These are phyloP conservation scores for Drosophila aldrichi DNA, from an alignment of 2,888 invertebrate species.

Conservation along the genomic window DNA sequence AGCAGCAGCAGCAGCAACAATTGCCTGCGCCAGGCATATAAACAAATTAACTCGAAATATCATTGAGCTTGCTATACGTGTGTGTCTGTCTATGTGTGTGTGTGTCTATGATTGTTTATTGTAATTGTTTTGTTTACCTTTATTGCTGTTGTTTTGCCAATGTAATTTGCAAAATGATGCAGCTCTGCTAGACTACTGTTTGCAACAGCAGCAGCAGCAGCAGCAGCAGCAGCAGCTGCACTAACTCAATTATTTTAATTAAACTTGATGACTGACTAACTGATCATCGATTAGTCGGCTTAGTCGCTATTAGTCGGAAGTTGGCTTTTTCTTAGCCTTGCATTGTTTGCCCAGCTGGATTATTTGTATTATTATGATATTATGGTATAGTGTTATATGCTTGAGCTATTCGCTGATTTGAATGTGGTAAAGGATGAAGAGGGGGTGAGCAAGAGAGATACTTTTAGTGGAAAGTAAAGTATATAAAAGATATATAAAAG, in stretches of 20 bases:
- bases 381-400: neutral
- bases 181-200: slow-evolving; percentile 16
- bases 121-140: slow-evolving; percentile 69
- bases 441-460: neutral
- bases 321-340: slow-evolving; percentile 2
- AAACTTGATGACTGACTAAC: slow-evolving; percentile 50
- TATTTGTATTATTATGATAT: neutral
- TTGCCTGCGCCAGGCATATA: slow-evolving; percentile 54
- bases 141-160: slow-evolving; percentile 41
- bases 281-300: slow-evolving; percentile 46
- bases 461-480: neutral
- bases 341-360: neutral
- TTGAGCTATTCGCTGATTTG: neutral
- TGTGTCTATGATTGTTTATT: slow-evolving; percentile 53
- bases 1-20: slow-evolving; percentile 9
- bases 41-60: slow-evolving; percentile 76
- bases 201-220: slow-evolving; percentile 29
- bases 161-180: slow-evolving; percentile 49
- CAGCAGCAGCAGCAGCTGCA: slow-evolving; percentile 32
- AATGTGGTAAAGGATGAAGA: neutral
- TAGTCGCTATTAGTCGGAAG: slow-evolving; percentile 22
- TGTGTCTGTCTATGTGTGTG: neutral
- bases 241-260: slow-evolving; percentile 61
- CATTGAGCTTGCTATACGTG: slow-evolving; percentile 49
- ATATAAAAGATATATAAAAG: neutral